Percentiles rank a stretch among this genome's conserved stretches.
These are phyloP conservation scores for Rotaria magnacalcarata DNA, from an alignment of 2,888 invertebrate genomes.

Conservation along the genomic window DNA sequence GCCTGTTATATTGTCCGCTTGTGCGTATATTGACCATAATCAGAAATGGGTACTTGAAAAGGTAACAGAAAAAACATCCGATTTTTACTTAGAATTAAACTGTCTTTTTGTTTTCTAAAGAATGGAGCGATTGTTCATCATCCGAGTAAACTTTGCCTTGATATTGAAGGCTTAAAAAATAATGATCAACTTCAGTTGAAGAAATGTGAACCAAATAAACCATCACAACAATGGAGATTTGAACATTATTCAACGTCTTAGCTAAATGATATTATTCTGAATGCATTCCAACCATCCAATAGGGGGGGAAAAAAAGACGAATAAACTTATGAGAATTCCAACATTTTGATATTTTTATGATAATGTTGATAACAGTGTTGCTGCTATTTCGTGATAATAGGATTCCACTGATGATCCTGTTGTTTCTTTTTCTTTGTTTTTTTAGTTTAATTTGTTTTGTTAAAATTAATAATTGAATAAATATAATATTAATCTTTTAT, in stretches of 20 bases:
- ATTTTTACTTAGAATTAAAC: too few species aligned
- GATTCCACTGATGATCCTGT: neutral
- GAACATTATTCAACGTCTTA: conserved; percentile 49
- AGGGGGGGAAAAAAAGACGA: too few species aligned
- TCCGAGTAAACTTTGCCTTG: conserved; percentile 58
- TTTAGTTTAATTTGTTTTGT: neutral
- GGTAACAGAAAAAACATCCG: conserved; percentile 46
- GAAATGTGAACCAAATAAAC: conserved; percentile 50
- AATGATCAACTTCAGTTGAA: conserved; percentile 54
- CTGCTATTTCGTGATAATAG: neutral
- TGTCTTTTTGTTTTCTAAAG: neutral
- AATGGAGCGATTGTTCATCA: conserved; percentile 50
- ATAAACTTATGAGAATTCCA: neutral
- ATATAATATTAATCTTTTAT: neutral
- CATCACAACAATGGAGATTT: conserved; percentile 56
- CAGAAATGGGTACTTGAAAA: conserved; percentile 57
- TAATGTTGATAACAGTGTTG: neutral
- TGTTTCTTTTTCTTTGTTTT: neutral
- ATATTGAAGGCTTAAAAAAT: conserved; percentile 53
- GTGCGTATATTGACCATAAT: conserved; percentile 51
- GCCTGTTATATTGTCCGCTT: conserved; percentile 51
- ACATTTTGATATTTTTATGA: neutral
- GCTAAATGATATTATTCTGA: neutral
- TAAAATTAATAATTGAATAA: neutral
- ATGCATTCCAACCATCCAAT: neutral